A percentile compares a stretch with the other conserved stretches of the same genome.
Evolutionary conservation across 2,113 vertebrate species (phyloP).

Genomic region (Centropus bengalensis): DNA sequence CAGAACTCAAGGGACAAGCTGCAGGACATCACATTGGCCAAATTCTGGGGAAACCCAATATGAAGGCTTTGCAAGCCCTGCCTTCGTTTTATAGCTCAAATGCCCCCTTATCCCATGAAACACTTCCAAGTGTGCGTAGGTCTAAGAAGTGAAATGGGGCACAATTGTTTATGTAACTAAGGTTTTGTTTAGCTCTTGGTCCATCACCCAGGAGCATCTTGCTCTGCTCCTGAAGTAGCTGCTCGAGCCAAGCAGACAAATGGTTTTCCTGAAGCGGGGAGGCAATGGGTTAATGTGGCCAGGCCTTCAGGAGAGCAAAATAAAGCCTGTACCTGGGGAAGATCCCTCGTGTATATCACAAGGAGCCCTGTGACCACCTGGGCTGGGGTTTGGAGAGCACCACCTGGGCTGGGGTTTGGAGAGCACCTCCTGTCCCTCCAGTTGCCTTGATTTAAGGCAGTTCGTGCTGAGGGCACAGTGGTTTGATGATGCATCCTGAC

Average conservation of each 20-base stretch:
- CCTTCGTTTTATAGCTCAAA: not conserved
- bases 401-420: not conserved
- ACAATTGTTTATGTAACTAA: not conserved
- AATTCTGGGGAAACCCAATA: not conserved
- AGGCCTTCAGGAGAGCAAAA: not conserved
- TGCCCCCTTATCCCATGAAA: not conserved
- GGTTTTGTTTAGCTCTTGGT: not conserved
- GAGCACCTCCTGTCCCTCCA: not conserved
- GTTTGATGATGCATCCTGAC: not conserved
- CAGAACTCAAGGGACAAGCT: not conserved
- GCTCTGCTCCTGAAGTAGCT: not conserved
- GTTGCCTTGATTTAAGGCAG: not conserved
- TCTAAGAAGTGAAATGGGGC: not conserved
- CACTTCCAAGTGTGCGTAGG: rapidly evolving
- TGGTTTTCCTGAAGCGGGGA: rapidly evolving
- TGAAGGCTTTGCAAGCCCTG: not conserved
- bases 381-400: not conserved
- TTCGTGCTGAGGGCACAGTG: rapidly evolving
- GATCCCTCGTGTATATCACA: not conserved
- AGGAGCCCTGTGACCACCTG: not conserved
- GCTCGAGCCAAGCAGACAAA: not conserved
- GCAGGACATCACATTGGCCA: rapidly evolving
- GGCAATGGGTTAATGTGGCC: not conserved
- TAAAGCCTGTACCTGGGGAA: not conserved
- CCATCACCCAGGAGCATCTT: not conserved